Conservation (phyloP, 1,140 invertebrate genomes). For the Philaenus spumarius region DNA sequence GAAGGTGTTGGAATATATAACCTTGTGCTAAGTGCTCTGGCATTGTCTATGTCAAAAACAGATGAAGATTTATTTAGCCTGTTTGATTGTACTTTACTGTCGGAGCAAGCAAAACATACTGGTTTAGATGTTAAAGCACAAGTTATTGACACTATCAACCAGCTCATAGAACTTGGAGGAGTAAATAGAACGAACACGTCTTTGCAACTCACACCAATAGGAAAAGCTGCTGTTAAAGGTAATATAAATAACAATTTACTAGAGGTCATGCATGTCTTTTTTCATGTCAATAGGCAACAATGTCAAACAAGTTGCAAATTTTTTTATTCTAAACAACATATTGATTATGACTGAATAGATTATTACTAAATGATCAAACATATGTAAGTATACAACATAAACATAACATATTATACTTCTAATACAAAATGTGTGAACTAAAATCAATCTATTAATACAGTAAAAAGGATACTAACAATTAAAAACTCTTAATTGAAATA, state of each 20-base stretch:
- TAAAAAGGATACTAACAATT: too few relatives aligned
- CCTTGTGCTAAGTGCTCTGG: conserved; percentile 61
- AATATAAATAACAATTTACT: conserved; percentile 18
- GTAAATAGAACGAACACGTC: conserved; percentile 35
- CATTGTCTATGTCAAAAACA: conserved; percentile 51
- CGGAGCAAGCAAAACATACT: conserved; percentile 47
- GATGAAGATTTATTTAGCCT: conserved; percentile 48
- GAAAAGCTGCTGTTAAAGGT: conserved; percentile 79
- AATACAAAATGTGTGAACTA: too few relatives aligned
- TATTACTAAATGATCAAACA: too few relatives aligned
- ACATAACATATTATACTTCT: too few relatives aligned
- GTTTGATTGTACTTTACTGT: conserved; percentile 49
- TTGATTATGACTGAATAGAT: too few relatives aligned
- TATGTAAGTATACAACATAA: too few relatives aligned
- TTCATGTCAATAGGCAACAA: too few relatives aligned
- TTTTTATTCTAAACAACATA: too few relatives aligned
- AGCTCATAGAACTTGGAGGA: conserved; percentile 52
- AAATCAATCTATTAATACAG: too few relatives aligned
- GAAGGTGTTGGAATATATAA: conserved; percentile 45
- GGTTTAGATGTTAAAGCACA: conserved; percentile 33
- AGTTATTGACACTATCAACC: conserved; percentile 46
- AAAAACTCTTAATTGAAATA: too few relatives aligned
- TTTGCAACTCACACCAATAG: conserved; percentile 51
- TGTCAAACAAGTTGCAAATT: too few relatives aligned
- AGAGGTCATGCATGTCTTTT: too few relatives aligned